Conservation (phyloP, 2,888 invertebrate genomes). For the Trachelus tabidus region DNA sequence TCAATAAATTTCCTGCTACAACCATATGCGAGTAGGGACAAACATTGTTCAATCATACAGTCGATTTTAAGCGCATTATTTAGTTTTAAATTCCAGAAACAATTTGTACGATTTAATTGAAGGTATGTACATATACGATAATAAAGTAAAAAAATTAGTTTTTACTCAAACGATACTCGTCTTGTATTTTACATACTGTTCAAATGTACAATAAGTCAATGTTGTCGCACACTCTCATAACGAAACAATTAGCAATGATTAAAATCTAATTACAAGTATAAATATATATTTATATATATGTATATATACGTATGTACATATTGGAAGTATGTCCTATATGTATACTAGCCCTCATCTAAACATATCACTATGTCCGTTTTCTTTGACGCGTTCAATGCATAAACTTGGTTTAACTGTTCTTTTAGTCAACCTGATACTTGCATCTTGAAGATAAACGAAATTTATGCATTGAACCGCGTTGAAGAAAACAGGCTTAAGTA, state of each 20-base stretch:
- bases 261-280: slow-evolving; percentile 15
- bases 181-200: slow-evolving; percentile 7
- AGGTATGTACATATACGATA: background rate
- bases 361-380: background rate
- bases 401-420: too few relatives aligned
- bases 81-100: background rate
- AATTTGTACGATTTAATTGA: background rate
- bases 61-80: background rate
- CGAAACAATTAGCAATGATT: background rate
- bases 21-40: slow-evolving; percentile 17
- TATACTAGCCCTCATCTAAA: background rate
- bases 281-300: slow-evolving; percentile 6
- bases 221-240: slow-evolving; percentile 7
- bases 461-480: too few relatives aligned
- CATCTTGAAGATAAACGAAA: too few relatives aligned
- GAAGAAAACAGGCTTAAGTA: background rate
- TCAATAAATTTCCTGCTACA: slow-evolving; percentile 20
- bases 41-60: slow-evolving; percentile 5
- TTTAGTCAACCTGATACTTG: too few relatives aligned
- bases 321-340: background rate
- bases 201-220: slow-evolving; percentile 21
- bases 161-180: slow-evolving; percentile 10
- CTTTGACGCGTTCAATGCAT: too few relatives aligned
- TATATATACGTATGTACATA: slow-evolving; percentile 8
- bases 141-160: background rate